Conservation (phyloP, 2,888 invertebrate genomes). For the Pristionchus fissidentatus region DNA sequence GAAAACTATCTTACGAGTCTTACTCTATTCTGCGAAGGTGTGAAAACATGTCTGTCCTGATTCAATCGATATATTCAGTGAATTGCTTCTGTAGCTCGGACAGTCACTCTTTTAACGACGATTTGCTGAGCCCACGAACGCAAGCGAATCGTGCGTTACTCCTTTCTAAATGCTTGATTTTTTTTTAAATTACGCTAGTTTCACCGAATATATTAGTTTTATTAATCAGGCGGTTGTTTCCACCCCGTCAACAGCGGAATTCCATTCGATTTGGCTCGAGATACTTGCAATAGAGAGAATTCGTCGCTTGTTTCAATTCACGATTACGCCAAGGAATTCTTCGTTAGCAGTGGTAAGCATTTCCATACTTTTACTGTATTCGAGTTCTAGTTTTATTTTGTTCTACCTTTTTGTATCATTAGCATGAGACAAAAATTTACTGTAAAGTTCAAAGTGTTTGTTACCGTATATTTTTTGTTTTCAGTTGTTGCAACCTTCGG, state of each 20-base stretch:
- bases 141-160: background rate
- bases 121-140: background rate
- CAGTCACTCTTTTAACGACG: background rate
- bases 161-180: no score
- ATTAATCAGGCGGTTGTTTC: background rate
- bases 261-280: background rate
- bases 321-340: constrained; percentile 1
- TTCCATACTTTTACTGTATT: no score
- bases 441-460: background rate
- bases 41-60: no score
- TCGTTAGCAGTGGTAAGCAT: background rate
- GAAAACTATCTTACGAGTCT: background rate
- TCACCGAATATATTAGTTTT: no score
- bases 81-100: background rate
- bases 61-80: background rate
- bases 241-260: constrained; percentile 13
- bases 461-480: background rate
- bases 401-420: no score
- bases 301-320: background rate
- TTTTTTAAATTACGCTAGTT: no score
- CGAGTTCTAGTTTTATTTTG: no score
- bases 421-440: background rate
- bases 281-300: background rate
- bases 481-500: background rate
- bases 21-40: background rate